Evolutionary conservation across 2,797 vertebrate genomes (phyloP).

Genomic region (Amblyopsis hoosieri): DNA sequence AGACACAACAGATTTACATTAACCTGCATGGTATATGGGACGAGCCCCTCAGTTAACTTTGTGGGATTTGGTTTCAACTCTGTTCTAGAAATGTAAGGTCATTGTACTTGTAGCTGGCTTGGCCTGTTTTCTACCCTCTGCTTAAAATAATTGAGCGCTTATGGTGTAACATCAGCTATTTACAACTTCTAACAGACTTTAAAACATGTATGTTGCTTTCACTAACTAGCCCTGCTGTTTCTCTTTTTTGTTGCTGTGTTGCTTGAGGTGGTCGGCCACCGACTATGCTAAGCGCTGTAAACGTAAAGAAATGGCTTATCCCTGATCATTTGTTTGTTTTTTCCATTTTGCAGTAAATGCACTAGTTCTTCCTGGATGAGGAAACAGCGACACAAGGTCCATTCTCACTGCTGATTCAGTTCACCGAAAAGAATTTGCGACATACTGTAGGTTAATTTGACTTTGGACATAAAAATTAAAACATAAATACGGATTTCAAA

Average conservation of each 20-base stretch:
- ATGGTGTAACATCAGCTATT: constrained; percentile 28
- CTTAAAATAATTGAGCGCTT: constrained; percentile 19
- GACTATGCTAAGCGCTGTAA: constrained; percentile 30
- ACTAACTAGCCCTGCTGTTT: constrained; percentile 63
- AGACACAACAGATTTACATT: constrained; percentile 46
- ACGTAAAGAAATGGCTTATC: constrained; percentile 69
- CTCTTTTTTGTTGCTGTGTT: constrained; percentile 53
- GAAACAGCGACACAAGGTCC: constrained; percentile 72
- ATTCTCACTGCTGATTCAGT: constrained; percentile 77
- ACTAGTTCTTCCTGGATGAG: constrained; percentile 82
- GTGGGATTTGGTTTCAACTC: constrained; percentile 38
- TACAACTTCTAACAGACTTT: constrained; percentile 70
- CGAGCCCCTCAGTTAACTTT: constrained; percentile 42
- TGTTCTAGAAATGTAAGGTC: constrained; percentile 47
- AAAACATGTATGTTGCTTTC: constrained; percentile 40
- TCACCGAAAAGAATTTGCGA: constrained; percentile 56
- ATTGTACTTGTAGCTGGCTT: constrained; percentile 75
- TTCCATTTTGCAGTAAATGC: constrained; percentile 87
- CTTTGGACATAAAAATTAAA: constrained; percentile 42
- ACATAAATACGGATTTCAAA: constrained; percentile 29
- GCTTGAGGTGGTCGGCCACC: constrained; percentile 40
- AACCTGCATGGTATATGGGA: constrained; percentile 73
- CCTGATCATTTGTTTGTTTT: constrained; percentile 79
- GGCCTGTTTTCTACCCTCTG: constrained; percentile 55
- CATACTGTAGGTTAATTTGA: constrained; percentile 62